Base-by-base conservation (phyloP, 1,140 invertebrate genomes). In the Cydia strobilella region DNA sequence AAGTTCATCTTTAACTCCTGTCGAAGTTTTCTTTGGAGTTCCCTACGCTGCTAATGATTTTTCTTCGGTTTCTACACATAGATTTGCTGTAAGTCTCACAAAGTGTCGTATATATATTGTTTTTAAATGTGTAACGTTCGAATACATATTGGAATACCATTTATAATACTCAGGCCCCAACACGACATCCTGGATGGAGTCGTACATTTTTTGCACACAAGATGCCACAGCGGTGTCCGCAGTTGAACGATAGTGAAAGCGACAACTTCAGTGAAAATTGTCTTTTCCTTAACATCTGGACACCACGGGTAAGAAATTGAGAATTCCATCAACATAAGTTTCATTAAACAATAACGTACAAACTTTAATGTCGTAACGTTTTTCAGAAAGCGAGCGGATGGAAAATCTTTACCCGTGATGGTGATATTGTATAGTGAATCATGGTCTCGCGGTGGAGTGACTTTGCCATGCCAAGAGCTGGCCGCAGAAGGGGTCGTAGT, bases 401-500 rank as follows among this genome's bases (percentile, higher is more conserved):
- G 93, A 45, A 93, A 94, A 51, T 91, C 93, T 65, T 84, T 94
- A 76, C 94, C 95, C 12, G 94, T 95, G 2, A 80, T 95, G 31
- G 91, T 95, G 3, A 93, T 95, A 79, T 82, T 96, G 13, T 95
- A 94, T 75, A 95, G 94, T 48, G 94, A 95, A 35, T 86, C 90
- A 15, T 93, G 91, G 89, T 77, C 80, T 59, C 75, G 82, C 20
- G 84, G 84, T 42, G 86, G 89, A n/a, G 79, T 85, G 15, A 80
- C 84, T 25, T 79, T 93, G 25, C 94, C 95, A 1, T 95, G 94
- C 2, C 93, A 96, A 84, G 95, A 96, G 80, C 83, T 96, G 39
- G 95, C 95, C 0, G 90, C 94, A 7, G 95, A 96, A 86, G 95
- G 95, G 0, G 74, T 96, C 1, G 93, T 96, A 3, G 94, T 96